Base-by-base conservation (phyloP, 2,113 vertebrate genomes). In the Calidris pygmaea region DNA sequence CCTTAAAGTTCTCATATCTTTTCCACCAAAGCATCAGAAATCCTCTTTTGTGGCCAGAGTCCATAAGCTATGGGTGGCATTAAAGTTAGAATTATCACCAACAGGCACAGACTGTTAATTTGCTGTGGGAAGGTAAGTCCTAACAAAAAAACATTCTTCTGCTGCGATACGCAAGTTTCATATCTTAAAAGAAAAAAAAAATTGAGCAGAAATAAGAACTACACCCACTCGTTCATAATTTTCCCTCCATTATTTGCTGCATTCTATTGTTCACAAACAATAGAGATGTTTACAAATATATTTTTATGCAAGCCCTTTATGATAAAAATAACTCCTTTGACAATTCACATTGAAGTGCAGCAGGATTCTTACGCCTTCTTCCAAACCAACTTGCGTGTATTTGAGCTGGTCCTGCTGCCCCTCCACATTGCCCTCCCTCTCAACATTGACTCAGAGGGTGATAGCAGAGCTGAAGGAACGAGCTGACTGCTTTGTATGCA, bases 191-290 rank as follows among this genome's bases (percentile, higher is more conserved):
- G 34, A 93, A 89, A 34, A 41, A 47, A 32, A 82, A 89, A 90
- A 58, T 55, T n/a, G 14, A 94, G 68, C 12, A 90, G 58, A 91
- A 97, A 43, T 92, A 52, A 89, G 74, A 85, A 37, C 75, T 60
- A 86, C 52, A 91, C 76, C n/a, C 52, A 65, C 93, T 96, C 4
- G 3, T 87, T 75, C 35, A 72, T 52, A 68, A 48, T 48, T 95
- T 98, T 86, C 85, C 73, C 76, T 96, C 85, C 84, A 87, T 90
- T 95, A 80, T 96, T 52, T 83, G 24, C 48, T 89, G 35, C 35
- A 52, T 90, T 85, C 48, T 67, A 94, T 94, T 96, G 95, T 97
- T 96, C 91, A 92, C 41, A 90, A 97, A 95, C 91, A 97, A 95
- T 94, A 82, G 82, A 70, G 55, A 45, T 67, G 39, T 78, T 94